Evolutionary conservation across 2,113 vertebrate genomes (phyloP).

Genomic region (Ictalurus furcatus): DNA sequence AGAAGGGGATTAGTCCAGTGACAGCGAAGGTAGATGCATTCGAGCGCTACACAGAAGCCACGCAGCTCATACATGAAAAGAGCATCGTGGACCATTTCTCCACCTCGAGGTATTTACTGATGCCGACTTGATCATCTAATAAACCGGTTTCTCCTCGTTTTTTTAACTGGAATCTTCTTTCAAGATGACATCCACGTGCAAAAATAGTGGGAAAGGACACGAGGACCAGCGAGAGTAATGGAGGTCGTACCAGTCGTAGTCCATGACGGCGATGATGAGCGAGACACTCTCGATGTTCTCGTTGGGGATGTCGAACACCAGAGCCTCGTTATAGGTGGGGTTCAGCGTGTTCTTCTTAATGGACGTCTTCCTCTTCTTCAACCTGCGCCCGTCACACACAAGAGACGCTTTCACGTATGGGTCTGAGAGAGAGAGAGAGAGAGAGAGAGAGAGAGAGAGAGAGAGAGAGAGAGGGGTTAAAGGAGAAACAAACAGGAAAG

Average conservation of each 20-base stretch:
- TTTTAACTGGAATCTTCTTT: background rate
- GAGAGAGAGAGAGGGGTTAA: background rate
- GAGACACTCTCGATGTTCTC: slow-evolving; percentile 88
- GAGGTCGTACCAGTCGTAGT: slow-evolving; percentile 88
- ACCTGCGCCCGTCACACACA: slow-evolving; percentile 86
- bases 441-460: background rate
- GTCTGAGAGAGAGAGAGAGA: slow-evolving; percentile 68
- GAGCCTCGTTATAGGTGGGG: slow-evolving; percentile 90
- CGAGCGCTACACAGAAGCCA: too few relatives aligned
- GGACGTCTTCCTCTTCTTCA: slow-evolving; percentile 93
- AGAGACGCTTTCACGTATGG: slow-evolving; percentile 92
- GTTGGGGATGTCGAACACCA: slow-evolving; percentile 90
- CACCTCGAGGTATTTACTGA: background rate
- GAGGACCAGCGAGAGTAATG: too few relatives aligned
- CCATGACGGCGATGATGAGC: slow-evolving; percentile 87
- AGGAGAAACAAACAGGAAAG: background rate
- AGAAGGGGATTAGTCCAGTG: background rate
- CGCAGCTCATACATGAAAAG: too few relatives aligned
- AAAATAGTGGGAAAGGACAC: too few relatives aligned
- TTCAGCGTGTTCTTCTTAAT: slow-evolving; percentile 95
- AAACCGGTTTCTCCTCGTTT: too few relatives aligned
- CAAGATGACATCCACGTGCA: background rate
- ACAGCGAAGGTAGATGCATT: too few relatives aligned
- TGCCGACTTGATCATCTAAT: too few relatives aligned
- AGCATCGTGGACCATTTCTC: too few relatives aligned